Evolutionary conservation across 2,888 invertebrate species (phyloP).

Genomic region (Hipparchia semele): DNA sequence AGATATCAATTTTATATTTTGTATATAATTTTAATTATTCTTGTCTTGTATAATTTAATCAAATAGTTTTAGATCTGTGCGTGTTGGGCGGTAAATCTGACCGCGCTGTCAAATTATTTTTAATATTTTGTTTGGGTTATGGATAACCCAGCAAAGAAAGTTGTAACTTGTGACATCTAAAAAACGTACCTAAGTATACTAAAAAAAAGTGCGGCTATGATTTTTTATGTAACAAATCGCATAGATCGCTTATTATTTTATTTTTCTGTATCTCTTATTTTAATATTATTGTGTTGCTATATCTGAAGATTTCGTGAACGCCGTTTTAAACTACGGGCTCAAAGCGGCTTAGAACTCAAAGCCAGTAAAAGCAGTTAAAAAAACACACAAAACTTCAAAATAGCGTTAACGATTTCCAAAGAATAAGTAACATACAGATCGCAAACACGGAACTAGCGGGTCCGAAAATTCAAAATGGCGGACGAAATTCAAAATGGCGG

Average conservation of each 20-base stretch:
- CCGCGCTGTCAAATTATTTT: constrained; percentile 41
- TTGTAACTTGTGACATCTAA: constrained; percentile 51
- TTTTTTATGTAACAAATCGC: constrained; percentile 38
- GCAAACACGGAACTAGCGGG: neutral
- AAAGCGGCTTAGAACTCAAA: neutral
- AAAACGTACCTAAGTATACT: constrained; percentile 39
- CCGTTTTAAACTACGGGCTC: neutral
- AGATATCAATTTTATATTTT: constrained; percentile 79
- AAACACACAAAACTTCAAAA: neutral
- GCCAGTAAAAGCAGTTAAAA: neutral
- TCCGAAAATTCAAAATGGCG: constrained; percentile 17
- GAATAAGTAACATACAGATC: constrained; percentile 6
- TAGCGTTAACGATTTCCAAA: constrained; percentile 15
- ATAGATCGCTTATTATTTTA: constrained; percentile 41
- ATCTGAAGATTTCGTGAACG: constrained; percentile 22
- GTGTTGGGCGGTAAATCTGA: constrained; percentile 49
- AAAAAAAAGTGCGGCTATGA: constrained; percentile 45
- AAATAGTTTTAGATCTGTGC: constrained; percentile 73
- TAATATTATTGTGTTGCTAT: constrained; percentile 39
- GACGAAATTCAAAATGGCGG: constrained; percentile 20
- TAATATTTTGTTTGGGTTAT: constrained; percentile 38
- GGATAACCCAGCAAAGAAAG: constrained; percentile 59
- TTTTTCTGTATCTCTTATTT: constrained; percentile 27
- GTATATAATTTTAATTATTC: constrained; percentile 67
- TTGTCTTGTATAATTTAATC: constrained; percentile 76